A percentile compares a stretch with the other conserved stretches of the same genome.
These are phyloP conservation scores for Caerostris extrusa DNA, from an alignment of 1,140 invertebrate genomes.

Conservation along the genomic window DNA sequence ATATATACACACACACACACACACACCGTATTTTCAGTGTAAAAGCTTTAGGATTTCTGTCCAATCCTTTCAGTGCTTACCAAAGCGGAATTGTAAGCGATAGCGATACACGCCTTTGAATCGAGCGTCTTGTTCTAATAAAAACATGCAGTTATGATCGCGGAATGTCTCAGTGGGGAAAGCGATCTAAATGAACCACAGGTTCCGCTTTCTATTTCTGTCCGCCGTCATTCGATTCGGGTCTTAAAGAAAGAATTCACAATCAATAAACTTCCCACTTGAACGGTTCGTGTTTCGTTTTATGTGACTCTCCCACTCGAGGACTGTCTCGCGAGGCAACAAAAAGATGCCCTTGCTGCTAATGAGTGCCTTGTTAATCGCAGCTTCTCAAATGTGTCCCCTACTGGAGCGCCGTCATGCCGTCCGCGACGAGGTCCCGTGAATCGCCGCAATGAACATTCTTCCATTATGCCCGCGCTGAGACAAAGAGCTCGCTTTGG, in stretches of 20 bases:
- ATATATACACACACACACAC: too few species aligned
- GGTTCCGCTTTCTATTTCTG: background rate
- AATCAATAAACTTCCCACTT: background rate
- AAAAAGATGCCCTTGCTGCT: background rate
- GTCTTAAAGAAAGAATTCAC: background rate
- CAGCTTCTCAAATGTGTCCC: background rate
- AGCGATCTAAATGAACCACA: background rate
- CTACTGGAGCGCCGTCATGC: background rate
- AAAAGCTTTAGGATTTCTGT: too few species aligned
- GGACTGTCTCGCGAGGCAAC: background rate
- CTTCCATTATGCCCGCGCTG: background rate
- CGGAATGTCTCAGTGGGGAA: too few species aligned
- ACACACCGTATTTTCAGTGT: too few species aligned
- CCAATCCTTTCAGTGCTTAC: too few species aligned
- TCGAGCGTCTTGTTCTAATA: too few species aligned
- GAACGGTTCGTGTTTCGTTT: background rate
- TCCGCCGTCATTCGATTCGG: background rate
- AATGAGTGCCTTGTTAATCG: slow-evolving; percentile 2
- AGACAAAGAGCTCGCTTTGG: background rate
- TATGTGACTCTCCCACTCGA: background rate
- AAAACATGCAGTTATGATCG: too few species aligned
- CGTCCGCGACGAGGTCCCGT: background rate
- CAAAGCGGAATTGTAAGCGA: too few species aligned
- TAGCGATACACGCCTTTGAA: too few species aligned
- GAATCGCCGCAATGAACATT: background rate